phyloP scores from a whole-genome alignment of 2,888 invertebrate species.

The Leptothorax acervorum region DNA sequence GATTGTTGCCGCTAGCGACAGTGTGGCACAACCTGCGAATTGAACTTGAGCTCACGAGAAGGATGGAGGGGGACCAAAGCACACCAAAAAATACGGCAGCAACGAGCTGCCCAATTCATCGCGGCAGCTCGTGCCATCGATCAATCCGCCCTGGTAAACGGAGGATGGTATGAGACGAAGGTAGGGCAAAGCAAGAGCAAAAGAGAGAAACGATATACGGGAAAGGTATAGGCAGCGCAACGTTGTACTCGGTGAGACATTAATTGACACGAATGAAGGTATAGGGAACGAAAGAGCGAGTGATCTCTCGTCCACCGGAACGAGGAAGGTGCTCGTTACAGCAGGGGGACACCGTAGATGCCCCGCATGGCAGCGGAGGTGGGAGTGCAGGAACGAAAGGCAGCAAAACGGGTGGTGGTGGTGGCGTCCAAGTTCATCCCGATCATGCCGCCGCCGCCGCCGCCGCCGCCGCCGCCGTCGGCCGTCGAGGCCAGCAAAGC shows the following conservation, averaged over 20 bases:
- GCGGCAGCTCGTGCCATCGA: slow-evolving; percentile 80
- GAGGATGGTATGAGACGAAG: slow-evolving; percentile 60
- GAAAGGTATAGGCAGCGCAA: slow-evolving; percentile 69
- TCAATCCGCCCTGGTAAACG: slow-evolving; percentile 78
- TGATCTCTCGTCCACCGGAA: slow-evolving; percentile 45
- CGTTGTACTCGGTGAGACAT: slow-evolving; percentile 81
- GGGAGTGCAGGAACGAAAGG: slow-evolving; percentile 51
- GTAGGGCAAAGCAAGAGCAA: slow-evolving; percentile 42
- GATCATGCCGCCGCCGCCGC: slow-evolving; percentile 61
- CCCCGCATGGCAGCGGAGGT: slow-evolving; percentile 17
- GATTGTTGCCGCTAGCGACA: slow-evolving; percentile 33
- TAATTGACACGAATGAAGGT: slow-evolving; percentile 83
- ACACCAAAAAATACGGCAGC: slow-evolving; percentile 78
- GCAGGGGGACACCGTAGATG: slow-evolving; percentile 22
- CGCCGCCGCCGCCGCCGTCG: too few species aligned
- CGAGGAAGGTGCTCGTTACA: slow-evolving; percentile 43
- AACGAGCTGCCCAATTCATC: slow-evolving; percentile 79
- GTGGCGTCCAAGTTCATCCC: too few species aligned
- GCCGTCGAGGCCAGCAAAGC: slow-evolving; percentile 58
- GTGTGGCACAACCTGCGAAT: slow-evolving; percentile 44
- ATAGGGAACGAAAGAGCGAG: slow-evolving; percentile 41
- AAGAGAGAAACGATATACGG: slow-evolving; percentile 65
- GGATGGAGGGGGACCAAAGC: slow-evolving; percentile 23
- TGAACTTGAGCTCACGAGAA: slow-evolving; percentile 14
- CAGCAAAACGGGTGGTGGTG: slow-evolving; percentile 68